Evolutionary conservation across 2,113 vertebrate genomes (phyloP).

Genomic region (Tyto alba): DNA sequence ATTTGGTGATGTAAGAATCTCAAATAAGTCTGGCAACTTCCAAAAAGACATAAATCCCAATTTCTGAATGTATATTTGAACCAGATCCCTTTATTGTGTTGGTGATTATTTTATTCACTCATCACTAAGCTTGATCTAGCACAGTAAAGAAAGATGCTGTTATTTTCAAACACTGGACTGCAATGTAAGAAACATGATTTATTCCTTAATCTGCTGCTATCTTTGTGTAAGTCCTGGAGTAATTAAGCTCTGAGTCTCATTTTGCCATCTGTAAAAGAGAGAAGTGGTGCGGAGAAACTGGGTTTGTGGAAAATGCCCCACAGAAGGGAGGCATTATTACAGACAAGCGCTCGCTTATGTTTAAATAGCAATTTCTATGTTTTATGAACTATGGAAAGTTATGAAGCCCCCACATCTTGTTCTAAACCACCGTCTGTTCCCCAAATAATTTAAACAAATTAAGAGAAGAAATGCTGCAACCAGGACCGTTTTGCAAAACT

Average conservation of each 20-base stretch:
- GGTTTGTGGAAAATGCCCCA: conserved; percentile 38
- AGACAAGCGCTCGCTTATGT: not conserved
- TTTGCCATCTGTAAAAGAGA: conserved; percentile 50
- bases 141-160: conserved; percentile 31
- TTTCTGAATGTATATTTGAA: not conserved
- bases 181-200: conserved; percentile 40
- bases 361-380: conserved; percentile 6
- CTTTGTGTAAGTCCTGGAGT: conserved; percentile 2
- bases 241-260: conserved; percentile 45
- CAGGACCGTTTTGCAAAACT: not conserved
- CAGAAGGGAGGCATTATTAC: conserved; percentile 23
- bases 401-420: not conserved
- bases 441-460: not conserved
- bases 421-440: not conserved
- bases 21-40: not conserved
- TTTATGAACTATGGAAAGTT: not conserved
- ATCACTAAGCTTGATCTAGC: not conserved
- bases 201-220: conserved; percentile 39
- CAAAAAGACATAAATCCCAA: not conserved
- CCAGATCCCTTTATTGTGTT: not conserved
- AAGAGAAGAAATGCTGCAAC: not conserved
- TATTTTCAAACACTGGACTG: conserved; percentile 51
- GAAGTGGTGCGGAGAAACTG: conserved; percentile 19
- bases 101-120: not conserved
- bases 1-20: not conserved